Conservation (phyloP, 2,113 vertebrate species). For the Pholis gunnellus region DNA sequence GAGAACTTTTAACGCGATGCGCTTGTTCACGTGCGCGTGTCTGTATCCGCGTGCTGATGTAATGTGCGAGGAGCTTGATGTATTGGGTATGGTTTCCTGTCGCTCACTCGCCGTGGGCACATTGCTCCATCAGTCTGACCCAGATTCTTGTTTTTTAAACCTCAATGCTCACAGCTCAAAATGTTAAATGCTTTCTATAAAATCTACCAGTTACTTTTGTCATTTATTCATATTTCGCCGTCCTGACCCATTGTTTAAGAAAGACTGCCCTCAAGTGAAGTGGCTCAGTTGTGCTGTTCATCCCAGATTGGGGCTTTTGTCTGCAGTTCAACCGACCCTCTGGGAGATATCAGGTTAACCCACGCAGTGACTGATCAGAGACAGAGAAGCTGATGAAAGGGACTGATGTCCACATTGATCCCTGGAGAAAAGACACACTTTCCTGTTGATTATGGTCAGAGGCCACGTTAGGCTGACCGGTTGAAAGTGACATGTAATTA, state of each 20-base stretch:
- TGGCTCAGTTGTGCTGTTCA: slow-evolving; percentile 46
- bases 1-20: slow-evolving; percentile 10
- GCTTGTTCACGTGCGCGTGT: not conserved
- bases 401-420: slow-evolving; percentile 19
- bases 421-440: slow-evolving; percentile 45
- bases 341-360: slow-evolving; percentile 48
- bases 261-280: slow-evolving; percentile 69
- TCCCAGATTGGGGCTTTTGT: slow-evolving; percentile 37
- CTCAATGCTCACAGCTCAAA: slow-evolving; percentile 35
- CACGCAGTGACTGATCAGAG: slow-evolving; percentile 39
- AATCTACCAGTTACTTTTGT: not conserved
- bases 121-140: slow-evolving; percentile 4
- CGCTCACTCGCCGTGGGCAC: slow-evolving; percentile 6
- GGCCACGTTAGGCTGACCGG: not conserved
- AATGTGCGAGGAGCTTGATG: not conserved
- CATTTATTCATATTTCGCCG: slow-evolving; percentile 1
- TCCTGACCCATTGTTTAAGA: slow-evolving; percentile 50
- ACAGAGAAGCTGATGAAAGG: slow-evolving; percentile 39
- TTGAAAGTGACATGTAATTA: slow-evolving; percentile 6
- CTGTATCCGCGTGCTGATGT: not conserved
- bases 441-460: slow-evolving; percentile 34
- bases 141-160: slow-evolving; percentile 10
- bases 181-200: slow-evolving; percentile 7
- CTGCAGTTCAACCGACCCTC: slow-evolving; percentile 31
- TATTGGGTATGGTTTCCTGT: slow-evolving; percentile 7